These are phyloP conservation scores for Penaeus chinensis DNA, from an alignment of 1,140 invertebrate species.

Conservation along the genomic window DNA sequence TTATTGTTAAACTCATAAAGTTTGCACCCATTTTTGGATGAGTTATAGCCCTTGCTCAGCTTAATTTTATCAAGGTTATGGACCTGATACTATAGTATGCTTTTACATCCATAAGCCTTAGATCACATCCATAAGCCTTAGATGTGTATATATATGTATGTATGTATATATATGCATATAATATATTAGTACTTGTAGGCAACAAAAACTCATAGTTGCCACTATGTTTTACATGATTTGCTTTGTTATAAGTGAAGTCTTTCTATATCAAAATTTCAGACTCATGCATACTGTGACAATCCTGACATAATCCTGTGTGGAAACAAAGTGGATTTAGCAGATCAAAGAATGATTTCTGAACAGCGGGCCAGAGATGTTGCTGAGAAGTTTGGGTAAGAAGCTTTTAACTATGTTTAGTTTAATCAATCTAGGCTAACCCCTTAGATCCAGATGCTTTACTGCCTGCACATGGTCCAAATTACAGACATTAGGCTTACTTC, in stretches of 20 bases:
- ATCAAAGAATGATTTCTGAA: conserved; percentile 82
- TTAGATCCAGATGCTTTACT: too few relatives aligned
- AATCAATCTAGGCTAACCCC: not conserved
- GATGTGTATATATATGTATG: not conserved
- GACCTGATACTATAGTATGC: too few relatives aligned
- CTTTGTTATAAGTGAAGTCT: not conserved
- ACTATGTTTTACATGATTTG: not conserved
- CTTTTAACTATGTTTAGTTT: not conserved
- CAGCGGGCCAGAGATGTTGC: conserved; percentile 84
- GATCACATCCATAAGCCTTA: not conserved
- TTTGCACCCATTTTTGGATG: too few relatives aligned
- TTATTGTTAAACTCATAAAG: too few relatives aligned
- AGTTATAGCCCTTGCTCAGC: too few relatives aligned
- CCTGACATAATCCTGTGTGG: conserved; percentile 97
- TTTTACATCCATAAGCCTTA: too few relatives aligned
- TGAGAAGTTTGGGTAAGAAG: conserved; percentile 77
- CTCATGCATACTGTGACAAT: conserved; percentile 92
- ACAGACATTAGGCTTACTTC: too few relatives aligned
- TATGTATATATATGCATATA: conserved; percentile 36
- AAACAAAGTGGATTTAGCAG: conserved; percentile 91
- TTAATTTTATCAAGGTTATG: too few relatives aligned
- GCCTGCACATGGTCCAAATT: too few relatives aligned
- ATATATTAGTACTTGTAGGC: too few relatives aligned
- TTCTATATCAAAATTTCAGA: conserved; percentile 72
- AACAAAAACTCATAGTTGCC: not conserved